phyloP scores from a whole-genome alignment of 2,888 invertebrate genomes.

The Fragum whitleyi region DNA sequence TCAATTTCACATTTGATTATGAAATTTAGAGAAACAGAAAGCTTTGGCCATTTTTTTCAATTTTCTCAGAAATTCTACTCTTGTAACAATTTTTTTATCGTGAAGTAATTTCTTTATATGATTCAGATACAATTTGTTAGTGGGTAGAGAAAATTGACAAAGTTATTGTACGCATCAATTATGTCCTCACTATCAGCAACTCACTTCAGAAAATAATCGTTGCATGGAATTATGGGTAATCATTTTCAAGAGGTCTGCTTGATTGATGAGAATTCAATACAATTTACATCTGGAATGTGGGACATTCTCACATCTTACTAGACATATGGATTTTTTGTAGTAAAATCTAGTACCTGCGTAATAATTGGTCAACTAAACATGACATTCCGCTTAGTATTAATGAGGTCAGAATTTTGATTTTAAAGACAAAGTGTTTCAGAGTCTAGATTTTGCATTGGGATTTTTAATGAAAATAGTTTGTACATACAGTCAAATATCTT shows the following conservation, averaged over 20 bases:
- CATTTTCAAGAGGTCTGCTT: conserved; percentile 28
- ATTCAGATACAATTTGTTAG: conserved; percentile 7
- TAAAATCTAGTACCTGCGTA: conserved; percentile 4
- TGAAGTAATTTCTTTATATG: no score
- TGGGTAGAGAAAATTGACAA: conserved; percentile 7
- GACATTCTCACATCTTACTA: conserved; percentile 24
- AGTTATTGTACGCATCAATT: conserved; percentile 22
- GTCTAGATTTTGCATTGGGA: no score
- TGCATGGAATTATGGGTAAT: conserved; percentile 30
- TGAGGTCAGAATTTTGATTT: no score
- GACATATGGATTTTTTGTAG: conserved; percentile 24
- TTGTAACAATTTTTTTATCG: no score
- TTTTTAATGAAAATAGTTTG: no score
- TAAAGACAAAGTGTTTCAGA: no score
- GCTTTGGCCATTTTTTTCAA: no score
- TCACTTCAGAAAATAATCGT: conserved; percentile 26
- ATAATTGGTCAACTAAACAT: conserved; percentile 10
- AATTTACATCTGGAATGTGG: conserved; percentile 11
- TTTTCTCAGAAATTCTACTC: no score
- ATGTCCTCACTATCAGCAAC: conserved; percentile 18
- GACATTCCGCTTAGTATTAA: conserved; percentile 1
- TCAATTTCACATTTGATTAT: no score
- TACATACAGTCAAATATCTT: no score
- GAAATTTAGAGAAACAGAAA: no score
- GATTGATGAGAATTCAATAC: conserved; percentile 32